Base-by-base conservation (phyloP, 2,888 invertebrate species). In the Julus scanicus region DNA sequence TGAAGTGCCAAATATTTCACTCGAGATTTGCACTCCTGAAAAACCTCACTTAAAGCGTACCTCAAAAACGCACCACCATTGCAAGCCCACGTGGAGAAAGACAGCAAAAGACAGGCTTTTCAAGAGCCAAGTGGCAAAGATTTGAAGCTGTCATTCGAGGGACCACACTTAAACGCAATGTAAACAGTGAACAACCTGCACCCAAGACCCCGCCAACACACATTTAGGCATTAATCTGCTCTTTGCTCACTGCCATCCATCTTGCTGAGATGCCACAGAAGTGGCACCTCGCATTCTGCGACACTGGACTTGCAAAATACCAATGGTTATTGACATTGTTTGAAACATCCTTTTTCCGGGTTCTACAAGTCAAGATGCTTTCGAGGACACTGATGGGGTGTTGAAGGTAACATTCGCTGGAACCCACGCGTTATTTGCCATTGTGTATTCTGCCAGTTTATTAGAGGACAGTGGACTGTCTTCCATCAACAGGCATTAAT, bases 151-250 rank as follows among this genome's bases (percentile, higher is more conserved):
- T 86, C 86, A 86, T 86, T 48, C 48, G 86, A 49, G 37, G 86
- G 86, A 86, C 86, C 86, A 86, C 86, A 86, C 86, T 86, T 86
- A 86, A 63, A 49, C 86, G 48, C 49, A 86, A 86, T 86, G 86
- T 86, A 86, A 86, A 86, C 86, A 86, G 37, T 49, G 86, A 37
- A 86, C 86, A 84, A 84, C 84, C 84, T 84, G 39, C 63, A 63
- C 63, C 63, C 53, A 13, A 49, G 49, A 49, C 49, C 49, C 49
- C 8, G 49, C 49, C 57, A 63, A 63, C 63, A 63, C 63, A 63
- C 63, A 63, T 63, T 63, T 63, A 20, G 20, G 44, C 84, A 84
- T 84, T 84, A 84, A 84, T 84, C 84, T 84, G 63, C 63, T 63
- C 63, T 17, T 29, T n/a, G n/a, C 63, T 84, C 40, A 9, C 37